phyloP scores from a whole-genome alignment of 2,888 invertebrate genomes.

The Trissolcus brochymenae region DNA sequence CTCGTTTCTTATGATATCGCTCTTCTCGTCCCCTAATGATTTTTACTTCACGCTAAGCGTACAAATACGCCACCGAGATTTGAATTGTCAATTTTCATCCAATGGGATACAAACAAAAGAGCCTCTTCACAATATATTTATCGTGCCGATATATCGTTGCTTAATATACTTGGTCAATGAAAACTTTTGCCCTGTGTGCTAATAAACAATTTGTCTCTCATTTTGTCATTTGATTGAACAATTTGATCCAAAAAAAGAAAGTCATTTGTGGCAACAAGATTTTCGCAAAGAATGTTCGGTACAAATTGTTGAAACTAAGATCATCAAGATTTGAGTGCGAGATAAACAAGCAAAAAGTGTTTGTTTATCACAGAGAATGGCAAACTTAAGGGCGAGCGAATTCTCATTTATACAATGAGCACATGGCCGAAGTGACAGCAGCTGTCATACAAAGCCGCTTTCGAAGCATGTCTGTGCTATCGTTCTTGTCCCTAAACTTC shows the following conservation, averaged over 20 bases:
- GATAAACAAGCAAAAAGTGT: conserved; percentile 32
- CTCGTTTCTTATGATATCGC: conserved; percentile 46
- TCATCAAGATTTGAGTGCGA: no score
- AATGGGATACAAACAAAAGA: conserved; percentile 47
- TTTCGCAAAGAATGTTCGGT: no score
- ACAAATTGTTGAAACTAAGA: no score
- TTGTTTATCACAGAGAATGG: conserved; percentile 35
- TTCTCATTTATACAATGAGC: conserved; percentile 57
- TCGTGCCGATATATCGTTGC: conserved; percentile 25
- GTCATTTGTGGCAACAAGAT: no score
- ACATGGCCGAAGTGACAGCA: conserved; percentile 70
- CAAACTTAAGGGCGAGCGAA: conserved; percentile 40
- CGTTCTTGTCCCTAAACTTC: conserved; percentile 51
- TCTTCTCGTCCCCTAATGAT: conserved; percentile 45
- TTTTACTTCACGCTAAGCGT: conserved; percentile 49
- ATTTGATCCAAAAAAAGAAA: no score
- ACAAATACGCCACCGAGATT: conserved; percentile 29
- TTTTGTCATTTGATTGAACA: no score
- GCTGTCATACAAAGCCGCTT: conserved; percentile 65
- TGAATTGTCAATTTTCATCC: conserved; percentile 47
- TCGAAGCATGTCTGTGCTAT: conserved; percentile 49
- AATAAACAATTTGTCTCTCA: no score
- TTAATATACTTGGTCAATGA: conserved; percentile 31
- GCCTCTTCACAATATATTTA: conserved; percentile 34
- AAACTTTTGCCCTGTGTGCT: no score